Percentiles rank a stretch among this genome's conserved stretches.
phyloP scores from a whole-genome alignment of 2,888 invertebrate genomes.

The Syrphus vitripennis region DNA sequence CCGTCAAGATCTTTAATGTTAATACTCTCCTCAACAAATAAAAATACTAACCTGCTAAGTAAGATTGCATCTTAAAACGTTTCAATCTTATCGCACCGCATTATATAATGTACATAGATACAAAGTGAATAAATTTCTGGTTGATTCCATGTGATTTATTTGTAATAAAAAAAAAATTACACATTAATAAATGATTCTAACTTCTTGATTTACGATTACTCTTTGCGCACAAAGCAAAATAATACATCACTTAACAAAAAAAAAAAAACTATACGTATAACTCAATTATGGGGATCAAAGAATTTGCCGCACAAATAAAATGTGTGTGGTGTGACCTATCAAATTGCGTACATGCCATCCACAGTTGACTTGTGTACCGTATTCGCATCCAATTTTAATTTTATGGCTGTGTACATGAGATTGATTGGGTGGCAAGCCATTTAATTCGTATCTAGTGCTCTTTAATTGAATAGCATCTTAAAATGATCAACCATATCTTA shows the following conservation, averaged over 20 bases:
- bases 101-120: neutral
- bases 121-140: neutral
- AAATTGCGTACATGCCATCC: neutral
- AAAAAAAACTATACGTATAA: neutral
- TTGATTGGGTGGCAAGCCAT: conserved; percentile 12
- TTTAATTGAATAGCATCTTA: conserved; percentile 17
- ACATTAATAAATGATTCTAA: neutral
- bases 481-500: neutral
- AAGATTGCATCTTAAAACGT: neutral
- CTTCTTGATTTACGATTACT: neutral
- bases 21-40: too few species aligned
- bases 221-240: neutral
- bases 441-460: neutral
- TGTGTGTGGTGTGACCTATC: neutral
- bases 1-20: too few species aligned
- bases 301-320: neutral
- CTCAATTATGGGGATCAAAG: conserved; percentile 15
- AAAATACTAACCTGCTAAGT: too few species aligned
- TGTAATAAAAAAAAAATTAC: neutral
- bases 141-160: neutral
- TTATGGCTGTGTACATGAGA: neutral
- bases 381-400: conserved; percentile 10
- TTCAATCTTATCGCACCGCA: neutral
- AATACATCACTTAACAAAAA: neutral
- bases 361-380: neutral